Evolutionary conservation across 2,113 vertebrate genomes (phyloP).

Genomic region (Amia ocellicauda): DNA sequence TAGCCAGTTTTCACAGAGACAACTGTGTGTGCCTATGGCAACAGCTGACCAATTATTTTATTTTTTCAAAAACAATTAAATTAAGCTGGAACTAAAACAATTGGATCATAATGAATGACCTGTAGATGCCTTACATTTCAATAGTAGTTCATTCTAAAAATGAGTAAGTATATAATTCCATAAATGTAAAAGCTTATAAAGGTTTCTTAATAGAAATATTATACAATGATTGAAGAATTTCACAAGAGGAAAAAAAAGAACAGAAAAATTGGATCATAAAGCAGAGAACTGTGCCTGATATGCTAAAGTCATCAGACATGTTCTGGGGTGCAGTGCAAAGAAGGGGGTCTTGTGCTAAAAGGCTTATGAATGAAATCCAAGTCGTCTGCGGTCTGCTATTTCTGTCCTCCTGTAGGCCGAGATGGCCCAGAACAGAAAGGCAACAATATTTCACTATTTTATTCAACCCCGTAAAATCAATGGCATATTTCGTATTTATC

Average conservation of each 20-base stretch:
- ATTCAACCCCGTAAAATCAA: conserved; percentile 35
- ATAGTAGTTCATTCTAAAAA: too few relatives aligned
- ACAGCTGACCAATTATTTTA: too few relatives aligned
- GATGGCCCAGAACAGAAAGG: conserved; percentile 24
- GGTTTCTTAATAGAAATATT: too few relatives aligned
- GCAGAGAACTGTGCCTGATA: conserved; percentile 45
- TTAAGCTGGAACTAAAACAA: too few relatives aligned
- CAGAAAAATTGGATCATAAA: conserved; percentile 38
- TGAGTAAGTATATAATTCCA: too few relatives aligned
- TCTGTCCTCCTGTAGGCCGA: conserved; percentile 23
- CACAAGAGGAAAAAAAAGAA: conserved; percentile 36
- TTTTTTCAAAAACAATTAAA: too few relatives aligned
- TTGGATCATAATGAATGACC: too few relatives aligned
- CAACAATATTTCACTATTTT: conserved; percentile 43
- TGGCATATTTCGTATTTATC: conserved; percentile 13
- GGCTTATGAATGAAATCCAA: conserved; percentile 4
- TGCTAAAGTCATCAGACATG: conserved; percentile 60
- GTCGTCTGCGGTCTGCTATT: conserved; percentile 13
- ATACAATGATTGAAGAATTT: too few relatives aligned
- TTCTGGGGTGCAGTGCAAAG: not conserved
- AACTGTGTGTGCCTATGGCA: too few relatives aligned
- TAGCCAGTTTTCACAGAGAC: too few relatives aligned
- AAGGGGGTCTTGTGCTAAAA: conserved; percentile 10
- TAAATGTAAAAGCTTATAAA: too few relatives aligned
- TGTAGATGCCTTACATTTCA: too few relatives aligned